Evolutionary conservation across 2,113 vertebrate genomes (phyloP).

Genomic region (Sapayoa aenigma): DNA sequence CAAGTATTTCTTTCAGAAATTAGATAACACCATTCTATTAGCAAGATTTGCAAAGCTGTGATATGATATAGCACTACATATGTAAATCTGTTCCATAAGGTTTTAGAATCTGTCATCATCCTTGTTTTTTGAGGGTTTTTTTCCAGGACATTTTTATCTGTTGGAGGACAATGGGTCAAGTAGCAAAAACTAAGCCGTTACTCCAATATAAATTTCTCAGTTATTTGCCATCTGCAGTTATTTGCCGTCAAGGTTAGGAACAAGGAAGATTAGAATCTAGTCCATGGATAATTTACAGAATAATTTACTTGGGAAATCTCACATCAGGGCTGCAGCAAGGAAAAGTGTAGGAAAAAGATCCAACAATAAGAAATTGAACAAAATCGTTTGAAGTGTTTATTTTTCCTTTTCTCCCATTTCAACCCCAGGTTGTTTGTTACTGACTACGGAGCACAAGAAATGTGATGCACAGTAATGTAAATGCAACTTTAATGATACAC

Average conservation of each 20-base stretch:
- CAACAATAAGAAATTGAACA: conserved; percentile 29
- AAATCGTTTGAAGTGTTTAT: neutral
- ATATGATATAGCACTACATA: neutral
- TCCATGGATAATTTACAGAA: conserved; percentile 27
- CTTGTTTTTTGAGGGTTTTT: neutral
- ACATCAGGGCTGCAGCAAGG: conserved; percentile 12
- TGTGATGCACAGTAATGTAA: conserved; percentile 43
- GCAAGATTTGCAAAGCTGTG: neutral
- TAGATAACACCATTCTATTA: neutral
- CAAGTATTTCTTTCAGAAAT: neutral
- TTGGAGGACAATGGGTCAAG: conserved; percentile 52
- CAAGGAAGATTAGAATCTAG: conserved; percentile 25
- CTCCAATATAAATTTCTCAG: neutral
- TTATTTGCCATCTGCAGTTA: neutral
- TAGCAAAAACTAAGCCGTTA: conserved; percentile 43
- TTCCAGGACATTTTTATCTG: conserved; percentile 39
- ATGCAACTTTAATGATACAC: conserved; percentile 36
- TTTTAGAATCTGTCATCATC: neutral
- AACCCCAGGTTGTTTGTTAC: conserved; percentile 27
- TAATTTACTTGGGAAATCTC: conserved; percentile 15
- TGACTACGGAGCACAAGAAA: conserved; percentile 55
- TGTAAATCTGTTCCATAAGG: neutral
- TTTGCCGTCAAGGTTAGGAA: neutral
- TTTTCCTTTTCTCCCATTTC: neutral
- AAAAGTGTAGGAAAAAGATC: neutral